A percentile compares a stretch with the other conserved stretches of the same genome.
Conservation (phyloP, 1,140 invertebrate genomes). For the Drosophila bocqueti region DNA sequence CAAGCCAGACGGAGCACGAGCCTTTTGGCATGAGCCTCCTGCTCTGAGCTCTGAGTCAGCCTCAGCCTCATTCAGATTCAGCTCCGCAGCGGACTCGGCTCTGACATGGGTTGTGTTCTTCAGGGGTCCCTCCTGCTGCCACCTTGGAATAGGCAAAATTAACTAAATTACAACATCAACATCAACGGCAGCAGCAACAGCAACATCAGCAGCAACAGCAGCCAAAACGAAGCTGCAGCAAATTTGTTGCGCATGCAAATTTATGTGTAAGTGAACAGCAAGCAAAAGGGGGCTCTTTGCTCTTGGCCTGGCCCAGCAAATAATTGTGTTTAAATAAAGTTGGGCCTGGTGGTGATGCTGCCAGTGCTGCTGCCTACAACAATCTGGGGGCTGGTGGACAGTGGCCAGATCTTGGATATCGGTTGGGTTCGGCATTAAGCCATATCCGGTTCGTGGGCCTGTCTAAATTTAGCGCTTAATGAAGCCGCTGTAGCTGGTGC, state of each 20-base stretch:
- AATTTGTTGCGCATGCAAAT: conserved; percentile 84
- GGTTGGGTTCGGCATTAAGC: conserved; percentile 70
- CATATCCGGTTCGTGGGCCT: conserved; percentile 77
- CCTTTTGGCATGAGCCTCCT: conserved; percentile 64
- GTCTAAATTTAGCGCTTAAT: conserved; percentile 84
- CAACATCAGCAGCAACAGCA: conserved; percentile 15
- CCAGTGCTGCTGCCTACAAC: conserved; percentile 30
- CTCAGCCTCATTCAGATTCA: conserved; percentile 7
- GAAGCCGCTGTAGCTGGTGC: conserved; percentile 58
- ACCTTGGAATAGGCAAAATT: conserved; percentile 84
- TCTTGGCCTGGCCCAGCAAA: conserved; percentile 64
- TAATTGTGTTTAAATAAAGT: conserved; percentile 84
- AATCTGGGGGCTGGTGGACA: conserved; percentile 45
- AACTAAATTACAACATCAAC: conserved; percentile 84
- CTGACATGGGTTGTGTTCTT: conserved; percentile 61
- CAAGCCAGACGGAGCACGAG: conserved; percentile 67
- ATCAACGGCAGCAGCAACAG: conserved; percentile 28
- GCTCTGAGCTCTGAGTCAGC: conserved; percentile 25
- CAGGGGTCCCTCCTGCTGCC: conserved; percentile 58
- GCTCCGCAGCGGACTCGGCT: conserved; percentile 28
- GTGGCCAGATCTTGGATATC: conserved; percentile 54
- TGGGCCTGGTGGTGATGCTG: conserved; percentile 47
- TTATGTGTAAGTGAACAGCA: conserved; percentile 82
- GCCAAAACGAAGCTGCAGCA: conserved; percentile 60
- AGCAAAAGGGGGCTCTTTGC: conserved; percentile 50